These are phyloP conservation scores for Archilochus colubris DNA, from an alignment of 2,113 vertebrate species.

Conservation along the genomic window DNA sequence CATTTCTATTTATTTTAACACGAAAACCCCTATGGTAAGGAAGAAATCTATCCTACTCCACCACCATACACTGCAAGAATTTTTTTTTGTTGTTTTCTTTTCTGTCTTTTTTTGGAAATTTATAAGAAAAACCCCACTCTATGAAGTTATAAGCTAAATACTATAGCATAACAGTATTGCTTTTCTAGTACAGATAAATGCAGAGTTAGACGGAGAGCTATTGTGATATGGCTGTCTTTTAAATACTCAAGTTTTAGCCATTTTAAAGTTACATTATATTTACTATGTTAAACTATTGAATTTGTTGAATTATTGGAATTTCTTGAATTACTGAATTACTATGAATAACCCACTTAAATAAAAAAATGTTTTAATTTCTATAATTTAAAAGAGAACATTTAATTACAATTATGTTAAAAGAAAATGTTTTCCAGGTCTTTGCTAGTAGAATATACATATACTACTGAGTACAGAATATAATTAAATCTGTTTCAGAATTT, in stretches of 20 bases:
- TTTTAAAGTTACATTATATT: conserved; percentile 11
- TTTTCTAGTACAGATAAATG: background rate
- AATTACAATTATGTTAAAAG: background rate
- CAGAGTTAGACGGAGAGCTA: background rate
- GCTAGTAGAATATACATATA: conserved; percentile 1
- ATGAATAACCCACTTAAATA: background rate
- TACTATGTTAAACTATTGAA: background rate
- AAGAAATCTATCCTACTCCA: background rate
- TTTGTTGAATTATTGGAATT: no score
- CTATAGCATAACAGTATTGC: background rate
- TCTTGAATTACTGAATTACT: no score
- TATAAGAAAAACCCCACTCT: background rate
- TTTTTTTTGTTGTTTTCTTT: no score
- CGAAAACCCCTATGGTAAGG: background rate
- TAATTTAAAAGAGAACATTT: background rate
- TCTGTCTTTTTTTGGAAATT: background rate
- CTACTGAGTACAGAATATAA: background rate
- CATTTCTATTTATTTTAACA: background rate
- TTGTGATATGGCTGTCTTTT: background rate
- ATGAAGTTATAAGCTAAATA: background rate
- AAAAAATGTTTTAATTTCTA: background rate
- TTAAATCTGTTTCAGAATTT: background rate
- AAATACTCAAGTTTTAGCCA: background rate
- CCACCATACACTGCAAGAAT: background rate
- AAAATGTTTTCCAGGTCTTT: background rate